Evolutionary conservation across 2,797 vertebrate genomes (phyloP).

Genomic region (Anisognathus igniventris): DNA sequence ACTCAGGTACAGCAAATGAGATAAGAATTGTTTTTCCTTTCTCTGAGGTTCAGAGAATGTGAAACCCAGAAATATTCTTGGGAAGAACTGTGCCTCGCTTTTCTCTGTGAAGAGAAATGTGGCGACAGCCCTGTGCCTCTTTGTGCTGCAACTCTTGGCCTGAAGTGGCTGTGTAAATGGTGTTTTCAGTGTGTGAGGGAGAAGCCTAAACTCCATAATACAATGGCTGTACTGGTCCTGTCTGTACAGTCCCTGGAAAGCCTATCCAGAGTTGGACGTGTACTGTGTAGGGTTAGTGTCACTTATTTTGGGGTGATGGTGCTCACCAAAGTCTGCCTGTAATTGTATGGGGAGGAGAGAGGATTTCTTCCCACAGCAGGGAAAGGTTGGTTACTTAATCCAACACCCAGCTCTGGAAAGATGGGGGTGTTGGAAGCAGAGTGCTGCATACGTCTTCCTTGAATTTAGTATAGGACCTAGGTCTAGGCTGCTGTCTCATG

Average conservation of each 20-base stretch:
- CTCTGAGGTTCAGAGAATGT: no score
- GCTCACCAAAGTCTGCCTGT: neutral
- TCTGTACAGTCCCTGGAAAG: neutral
- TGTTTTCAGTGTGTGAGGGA: neutral
- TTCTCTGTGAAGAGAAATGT: no score
- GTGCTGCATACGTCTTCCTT: accelerated
- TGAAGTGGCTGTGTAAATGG: neutral
- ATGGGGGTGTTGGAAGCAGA: neutral
- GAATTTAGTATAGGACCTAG: neutral
- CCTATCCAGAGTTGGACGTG: accelerated
- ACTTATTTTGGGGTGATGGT: neutral
- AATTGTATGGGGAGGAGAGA: neutral
- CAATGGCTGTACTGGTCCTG: neutral
- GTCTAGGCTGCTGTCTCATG: neutral
- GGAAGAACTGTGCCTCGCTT: no score
- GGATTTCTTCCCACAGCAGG: neutral
- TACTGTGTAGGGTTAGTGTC: neutral
- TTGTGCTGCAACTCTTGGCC: accelerated
- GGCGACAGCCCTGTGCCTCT: neutral
- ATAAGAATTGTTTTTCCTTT: no score
- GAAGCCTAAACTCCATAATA: neutral
- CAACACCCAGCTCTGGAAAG: neutral
- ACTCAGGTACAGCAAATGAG: no score
- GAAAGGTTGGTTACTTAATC: neutral
- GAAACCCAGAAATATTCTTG: no score